Conservation (phyloP, 1,140 invertebrate genomes). For the Drosophila tristis region DNA sequence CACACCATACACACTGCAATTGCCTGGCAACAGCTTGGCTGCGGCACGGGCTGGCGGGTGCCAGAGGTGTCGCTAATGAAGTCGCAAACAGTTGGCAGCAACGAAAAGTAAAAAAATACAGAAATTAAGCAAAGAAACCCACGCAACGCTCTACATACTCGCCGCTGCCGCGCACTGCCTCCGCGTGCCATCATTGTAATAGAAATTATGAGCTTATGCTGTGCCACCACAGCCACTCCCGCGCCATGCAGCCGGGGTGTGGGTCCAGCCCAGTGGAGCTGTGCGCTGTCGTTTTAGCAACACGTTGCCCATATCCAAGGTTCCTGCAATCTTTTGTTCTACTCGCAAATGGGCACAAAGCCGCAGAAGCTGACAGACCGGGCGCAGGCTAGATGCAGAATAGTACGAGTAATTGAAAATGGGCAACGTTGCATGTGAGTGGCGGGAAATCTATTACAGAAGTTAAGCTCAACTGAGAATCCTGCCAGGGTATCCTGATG, state of each 20-base stretch:
- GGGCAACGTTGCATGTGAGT: constrained; percentile 27
- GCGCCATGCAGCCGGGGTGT: too few relatives aligned
- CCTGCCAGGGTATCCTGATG: too few relatives aligned
- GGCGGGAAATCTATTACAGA: background rate
- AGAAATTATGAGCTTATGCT: constrained; percentile 74
- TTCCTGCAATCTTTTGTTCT: constrained; percentile 52
- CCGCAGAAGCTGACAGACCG: background rate
- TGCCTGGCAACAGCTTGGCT: constrained; percentile 70
- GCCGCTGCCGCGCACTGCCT: constrained; percentile 16
- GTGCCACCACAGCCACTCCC: constrained; percentile 1
- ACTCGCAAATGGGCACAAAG: constrained; percentile 12
- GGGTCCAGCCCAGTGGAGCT: constrained; percentile 40
- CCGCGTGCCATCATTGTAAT: constrained; percentile 67
- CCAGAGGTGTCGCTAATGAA: constrained; percentile 76
- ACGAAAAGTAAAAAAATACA: constrained; percentile 13
- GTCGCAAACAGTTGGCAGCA: constrained; percentile 70
- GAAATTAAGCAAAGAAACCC: constrained; percentile 44
- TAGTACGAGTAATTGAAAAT: constrained; percentile 36
- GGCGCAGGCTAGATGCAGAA: background rate
- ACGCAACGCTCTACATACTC: constrained; percentile 32
- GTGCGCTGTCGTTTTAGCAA: constrained; percentile 68
- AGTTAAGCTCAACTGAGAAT: too few relatives aligned
- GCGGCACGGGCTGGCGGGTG: constrained; percentile 5
- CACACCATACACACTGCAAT: constrained; percentile 56
- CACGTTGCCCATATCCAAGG: constrained; percentile 70